phyloP scores from a whole-genome alignment of 37 sponge, comb jelly and placozoan genomes.

The Sycon ciliatum region DNA sequence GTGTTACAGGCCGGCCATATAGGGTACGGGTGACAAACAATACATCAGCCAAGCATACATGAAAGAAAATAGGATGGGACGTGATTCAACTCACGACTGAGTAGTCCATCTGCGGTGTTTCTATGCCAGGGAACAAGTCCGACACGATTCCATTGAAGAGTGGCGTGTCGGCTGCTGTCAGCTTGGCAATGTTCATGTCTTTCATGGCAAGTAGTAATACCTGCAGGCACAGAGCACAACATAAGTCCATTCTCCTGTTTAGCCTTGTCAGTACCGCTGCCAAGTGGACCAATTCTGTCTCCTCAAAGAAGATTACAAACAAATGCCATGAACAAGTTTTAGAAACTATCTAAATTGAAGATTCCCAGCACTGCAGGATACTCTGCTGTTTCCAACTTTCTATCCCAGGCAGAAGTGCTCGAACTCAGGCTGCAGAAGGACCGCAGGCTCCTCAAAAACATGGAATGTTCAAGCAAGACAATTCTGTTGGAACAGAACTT shows the following conservation, averaged over 20 bases:
- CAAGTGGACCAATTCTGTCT: no score
- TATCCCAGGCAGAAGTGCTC: no score
- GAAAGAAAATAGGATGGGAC: background rate
- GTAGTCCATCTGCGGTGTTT: conserved; percentile 81
- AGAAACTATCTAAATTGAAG: no score
- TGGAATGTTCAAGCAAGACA: no score
- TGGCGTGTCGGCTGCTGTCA: conserved; percentile 86
- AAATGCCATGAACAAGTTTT: no score
- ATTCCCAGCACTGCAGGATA: no score
- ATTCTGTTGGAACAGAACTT: no score
- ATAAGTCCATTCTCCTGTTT: background rate
- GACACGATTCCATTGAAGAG: conserved; percentile 93
- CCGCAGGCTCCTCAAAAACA: no score
- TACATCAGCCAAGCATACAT: background rate
- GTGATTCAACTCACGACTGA: conserved; percentile 32
- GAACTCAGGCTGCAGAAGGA: no score
- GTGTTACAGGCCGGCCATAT: background rate
- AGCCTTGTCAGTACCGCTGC: no score
- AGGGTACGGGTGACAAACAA: background rate
- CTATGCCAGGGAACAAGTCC: conserved; percentile 95
- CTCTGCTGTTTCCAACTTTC: no score
- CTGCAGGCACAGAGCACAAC: conserved; percentile 2
- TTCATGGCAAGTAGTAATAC: conserved; percentile 95
- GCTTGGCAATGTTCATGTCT: conserved; percentile 97
- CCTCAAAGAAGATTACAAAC: no score